Percentiles rank a stretch among this genome's conserved stretches.
Evolutionary conservation across 2,113 vertebrate genomes (phyloP).

Genomic region (Leptobrachium ailaonicum): DNA sequence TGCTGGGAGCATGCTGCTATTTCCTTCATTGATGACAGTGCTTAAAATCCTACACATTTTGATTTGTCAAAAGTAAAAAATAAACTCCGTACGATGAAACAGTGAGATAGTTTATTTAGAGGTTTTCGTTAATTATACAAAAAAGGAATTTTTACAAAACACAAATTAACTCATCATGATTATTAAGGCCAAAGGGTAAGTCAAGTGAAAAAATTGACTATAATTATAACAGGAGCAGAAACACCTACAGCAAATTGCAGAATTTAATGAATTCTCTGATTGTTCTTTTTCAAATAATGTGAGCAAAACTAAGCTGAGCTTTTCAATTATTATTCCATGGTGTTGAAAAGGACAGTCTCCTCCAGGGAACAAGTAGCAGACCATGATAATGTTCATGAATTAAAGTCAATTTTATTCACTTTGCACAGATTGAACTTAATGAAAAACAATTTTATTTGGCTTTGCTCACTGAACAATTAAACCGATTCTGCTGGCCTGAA

Average conservation of each 20-base stretch:
- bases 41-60: too few relatives aligned
- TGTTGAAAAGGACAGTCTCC: slow-evolving; percentile 16
- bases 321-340: slow-evolving; percentile 27
- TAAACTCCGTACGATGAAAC: too few relatives aligned
- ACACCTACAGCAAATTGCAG: slow-evolving; percentile 25
- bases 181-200: slow-evolving; percentile 16
- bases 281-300: slow-evolving; percentile 9
- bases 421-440: background rate
- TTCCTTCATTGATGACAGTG: too few relatives aligned
- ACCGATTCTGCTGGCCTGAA: too few relatives aligned
- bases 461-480: slow-evolving; percentile 1
- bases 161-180: slow-evolving; percentile 22
- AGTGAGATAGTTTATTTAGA: too few relatives aligned
- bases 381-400: slow-evolving; percentile 12
- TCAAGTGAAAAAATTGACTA: slow-evolving; percentile 27
- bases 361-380: slow-evolving; percentile 7
- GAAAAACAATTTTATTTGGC: background rate
- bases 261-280: slow-evolving; percentile 6
- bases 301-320: background rate
- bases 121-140: too few relatives aligned
- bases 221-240: slow-evolving; percentile 1
- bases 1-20: too few relatives aligned
- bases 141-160: too few relatives aligned
- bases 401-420: background rate
- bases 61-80: too few relatives aligned